Percentiles rank a stretch among this genome's conserved stretches.
Evolutionary conservation across 2,888 invertebrate genomes (phyloP).

Genomic region (Pharmacophagus antenor): DNA sequence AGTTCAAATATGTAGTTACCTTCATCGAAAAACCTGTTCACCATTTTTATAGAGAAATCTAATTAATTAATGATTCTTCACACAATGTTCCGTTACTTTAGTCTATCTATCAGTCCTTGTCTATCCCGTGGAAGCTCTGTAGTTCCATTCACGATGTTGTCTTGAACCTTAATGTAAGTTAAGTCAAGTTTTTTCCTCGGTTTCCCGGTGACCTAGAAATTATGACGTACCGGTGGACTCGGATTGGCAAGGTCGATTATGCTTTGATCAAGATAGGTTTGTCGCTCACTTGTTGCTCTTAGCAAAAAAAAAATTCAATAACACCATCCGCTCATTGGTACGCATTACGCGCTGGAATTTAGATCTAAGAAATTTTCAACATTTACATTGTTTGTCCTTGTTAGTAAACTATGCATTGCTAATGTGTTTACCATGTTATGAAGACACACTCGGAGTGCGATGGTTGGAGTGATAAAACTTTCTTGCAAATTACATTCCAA

Average conservation of each 20-base stretch:
- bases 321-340: conserved; percentile 41
- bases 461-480: no score
- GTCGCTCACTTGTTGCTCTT: conserved; percentile 36
- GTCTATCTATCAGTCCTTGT: conserved; percentile 62
- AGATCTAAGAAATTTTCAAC: conserved; percentile 26
- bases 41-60: no score
- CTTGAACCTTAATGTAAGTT: conserved; percentile 60
- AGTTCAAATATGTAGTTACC: no score
- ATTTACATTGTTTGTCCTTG: neutral
- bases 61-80: no score
- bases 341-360: conserved; percentile 40
- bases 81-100: no score
- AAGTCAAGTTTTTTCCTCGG: conserved; percentile 64
- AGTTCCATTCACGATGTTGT: conserved; percentile 48
- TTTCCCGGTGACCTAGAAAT: conserved; percentile 69
- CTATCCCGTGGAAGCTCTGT: conserved; percentile 54
- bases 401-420: no score
- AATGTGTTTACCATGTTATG: no score
- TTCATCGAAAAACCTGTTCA: no score
- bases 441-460: no score
- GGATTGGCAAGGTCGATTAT: conserved; percentile 63
- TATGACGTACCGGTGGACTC: conserved; percentile 47
- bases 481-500: no score
- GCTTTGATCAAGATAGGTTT: conserved; percentile 42
- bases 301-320: conserved; percentile 41